Evolutionary conservation across 2,113 vertebrate genomes (phyloP).

Genomic region (Entosphenus tridentatus): DNA sequence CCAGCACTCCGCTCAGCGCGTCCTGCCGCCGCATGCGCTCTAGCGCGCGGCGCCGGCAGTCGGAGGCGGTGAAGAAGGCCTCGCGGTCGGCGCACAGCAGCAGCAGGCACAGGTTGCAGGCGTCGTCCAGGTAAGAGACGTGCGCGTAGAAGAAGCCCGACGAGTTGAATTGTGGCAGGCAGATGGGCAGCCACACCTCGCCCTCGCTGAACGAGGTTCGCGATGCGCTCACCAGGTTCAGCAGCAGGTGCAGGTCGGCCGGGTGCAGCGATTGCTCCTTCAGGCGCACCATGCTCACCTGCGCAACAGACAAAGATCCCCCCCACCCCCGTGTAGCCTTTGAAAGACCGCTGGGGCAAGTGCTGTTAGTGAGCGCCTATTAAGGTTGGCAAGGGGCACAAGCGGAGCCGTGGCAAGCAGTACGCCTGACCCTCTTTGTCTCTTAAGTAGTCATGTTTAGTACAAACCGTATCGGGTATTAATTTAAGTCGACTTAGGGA

Average conservation of each 20-base stretch:
- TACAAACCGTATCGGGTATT: no score
- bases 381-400: no score
- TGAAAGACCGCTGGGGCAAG: no score
- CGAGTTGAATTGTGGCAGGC: constrained; percentile 63
- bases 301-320: not conserved
- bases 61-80: constrained; percentile 61
- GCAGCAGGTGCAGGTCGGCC: constrained; percentile 51
- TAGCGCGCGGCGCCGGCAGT: constrained; percentile 54
- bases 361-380: no score
- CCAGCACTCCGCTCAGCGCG: constrained; percentile 36
- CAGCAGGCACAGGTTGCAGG: constrained; percentile 49
- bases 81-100: constrained; percentile 75
- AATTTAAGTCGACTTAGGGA: no score
- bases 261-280: constrained; percentile 60
- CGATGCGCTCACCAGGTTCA: constrained; percentile 62
- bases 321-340: no score
- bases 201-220: constrained; percentile 50
- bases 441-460: no score
- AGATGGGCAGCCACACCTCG: constrained; percentile 81
- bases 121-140: constrained; percentile 57
- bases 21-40: constrained; percentile 48
- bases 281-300: constrained; percentile 42
- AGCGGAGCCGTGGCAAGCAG: no score
- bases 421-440: no score
- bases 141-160: constrained; percentile 86